Evolutionary conservation across 2,888 invertebrate genomes (phyloP), one percentile per base, ranked within the genome.

Genomic region (Xestia sexstrigata): DNA sequence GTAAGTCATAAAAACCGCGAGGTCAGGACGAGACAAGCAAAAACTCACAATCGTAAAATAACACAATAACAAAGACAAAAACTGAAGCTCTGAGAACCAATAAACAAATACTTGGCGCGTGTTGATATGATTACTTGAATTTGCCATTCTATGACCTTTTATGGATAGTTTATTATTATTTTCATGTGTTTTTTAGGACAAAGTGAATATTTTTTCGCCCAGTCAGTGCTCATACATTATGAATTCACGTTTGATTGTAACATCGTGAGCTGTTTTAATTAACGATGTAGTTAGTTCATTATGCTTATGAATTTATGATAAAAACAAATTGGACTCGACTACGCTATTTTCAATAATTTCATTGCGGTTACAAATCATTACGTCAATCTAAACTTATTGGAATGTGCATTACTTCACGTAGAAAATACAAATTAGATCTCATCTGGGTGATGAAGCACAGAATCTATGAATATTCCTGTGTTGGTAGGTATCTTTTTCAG

Each of bases 31-130:
- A 78, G 78, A 71, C 70, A 42, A 4, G 11, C 83, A 87, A 87
- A 88, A 88, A 87, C 78, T 60, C 52, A 78, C 71, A 70, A 78
- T 65, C 79, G 62, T 78, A 79, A 78, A 79, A 78, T 76, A 78
- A 87, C 69, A 87, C 85, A 87, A 86, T 76, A 82, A 82, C 87
- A 82, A 47, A 70, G n/a, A 63, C 73, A 78, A 87, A 84, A 87
- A 79, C 68, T 30, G 39, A 76, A 76, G 13, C 76, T 87, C 42
- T 42, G 58, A 70, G 70, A 82, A 79, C 74, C 70, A 74, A 87
- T 87, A 85, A 77, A 87, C 47, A 75, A 72, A 71, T 39, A 75
- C 58, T 67, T 62, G 47, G 2, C 52, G 60, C 39, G 13, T 70
- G 47, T 74, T 79, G 42, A 67, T 69, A 67, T 66, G 47, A 66